Conservation (phyloP, 2,888 invertebrate species). For the Creontiades dilutus region DNA sequence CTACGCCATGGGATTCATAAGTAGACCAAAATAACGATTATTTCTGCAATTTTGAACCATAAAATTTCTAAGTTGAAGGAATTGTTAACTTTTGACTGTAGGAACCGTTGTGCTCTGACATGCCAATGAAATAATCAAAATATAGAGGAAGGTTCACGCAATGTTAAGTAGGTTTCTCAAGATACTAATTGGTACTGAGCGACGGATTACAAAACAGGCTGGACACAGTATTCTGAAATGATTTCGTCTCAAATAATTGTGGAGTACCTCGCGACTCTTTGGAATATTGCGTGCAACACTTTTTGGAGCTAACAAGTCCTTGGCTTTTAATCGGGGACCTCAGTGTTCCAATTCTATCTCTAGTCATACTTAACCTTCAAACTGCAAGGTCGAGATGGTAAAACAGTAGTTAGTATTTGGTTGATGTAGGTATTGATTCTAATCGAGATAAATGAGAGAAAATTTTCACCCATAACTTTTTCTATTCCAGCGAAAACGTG, state of each 20-base stretch:
- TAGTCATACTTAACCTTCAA: neutral
- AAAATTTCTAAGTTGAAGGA: too few species aligned
- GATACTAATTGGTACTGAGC: neutral
- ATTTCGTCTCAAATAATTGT: neutral
- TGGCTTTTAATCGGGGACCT: neutral
- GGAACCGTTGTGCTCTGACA: neutral
- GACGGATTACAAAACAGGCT: neutral
- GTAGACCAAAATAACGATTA: too few species aligned
- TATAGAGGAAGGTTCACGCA: too few species aligned
- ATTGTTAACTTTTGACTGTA: too few species aligned
- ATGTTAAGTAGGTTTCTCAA: neutral
- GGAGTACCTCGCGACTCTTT: neutral
- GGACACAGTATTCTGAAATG: neutral
- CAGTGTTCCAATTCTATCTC: neutral
- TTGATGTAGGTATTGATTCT: neutral
- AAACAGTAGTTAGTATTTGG: neutral
- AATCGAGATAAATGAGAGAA: neutral
- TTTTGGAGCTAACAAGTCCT: neutral
- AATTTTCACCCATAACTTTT: neutral
- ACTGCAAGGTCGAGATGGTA: neutral
- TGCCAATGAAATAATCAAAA: too few species aligned
- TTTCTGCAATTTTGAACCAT: too few species aligned
- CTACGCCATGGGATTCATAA: too few species aligned
- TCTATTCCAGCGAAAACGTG: slow-evolving; percentile 76
- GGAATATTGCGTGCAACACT: neutral